Percentiles rank a stretch among this genome's conserved stretches.
Conservation (phyloP, 2,797 vertebrate species). For the Hydrophis major region DNA sequence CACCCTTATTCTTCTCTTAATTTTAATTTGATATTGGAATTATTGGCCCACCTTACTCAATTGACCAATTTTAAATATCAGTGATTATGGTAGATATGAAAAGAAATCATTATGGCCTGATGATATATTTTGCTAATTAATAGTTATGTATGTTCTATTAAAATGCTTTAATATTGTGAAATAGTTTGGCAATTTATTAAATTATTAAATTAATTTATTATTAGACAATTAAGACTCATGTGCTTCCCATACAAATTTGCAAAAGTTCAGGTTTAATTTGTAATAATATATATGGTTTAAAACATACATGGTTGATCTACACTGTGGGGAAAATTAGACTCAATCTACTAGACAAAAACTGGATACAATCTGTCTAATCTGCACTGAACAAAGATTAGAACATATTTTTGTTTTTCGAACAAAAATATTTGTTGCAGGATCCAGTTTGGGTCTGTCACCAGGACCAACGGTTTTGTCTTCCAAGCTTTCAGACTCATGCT, state of each 20-base stretch:
- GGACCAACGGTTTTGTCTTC: too few relatives aligned
- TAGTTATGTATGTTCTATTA: background rate
- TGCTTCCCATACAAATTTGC: background rate
- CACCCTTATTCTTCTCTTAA: background rate
- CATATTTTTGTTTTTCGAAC: background rate
- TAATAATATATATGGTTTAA: background rate
- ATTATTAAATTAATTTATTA: background rate
- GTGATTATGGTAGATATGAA: background rate
- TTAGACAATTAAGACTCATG: background rate
- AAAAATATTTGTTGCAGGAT: slow-evolving; percentile 3
- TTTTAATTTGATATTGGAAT: background rate
- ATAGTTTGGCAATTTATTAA: background rate
- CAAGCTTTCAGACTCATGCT: too few relatives aligned
- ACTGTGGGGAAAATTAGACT: background rate
- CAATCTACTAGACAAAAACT: background rate
- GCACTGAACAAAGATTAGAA: background rate
- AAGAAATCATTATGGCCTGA: background rate
- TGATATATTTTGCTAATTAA: background rate
- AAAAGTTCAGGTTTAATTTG: background rate
- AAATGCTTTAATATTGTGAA: background rate
- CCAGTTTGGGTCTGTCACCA: too few relatives aligned
- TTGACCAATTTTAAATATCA: background rate
- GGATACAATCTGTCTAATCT: background rate
- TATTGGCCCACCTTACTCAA: background rate
- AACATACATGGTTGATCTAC: background rate